Base-by-base conservation (phyloP, 37 sponge, comb jelly and placozoan genomes). In the Agelas oroides region DNA sequence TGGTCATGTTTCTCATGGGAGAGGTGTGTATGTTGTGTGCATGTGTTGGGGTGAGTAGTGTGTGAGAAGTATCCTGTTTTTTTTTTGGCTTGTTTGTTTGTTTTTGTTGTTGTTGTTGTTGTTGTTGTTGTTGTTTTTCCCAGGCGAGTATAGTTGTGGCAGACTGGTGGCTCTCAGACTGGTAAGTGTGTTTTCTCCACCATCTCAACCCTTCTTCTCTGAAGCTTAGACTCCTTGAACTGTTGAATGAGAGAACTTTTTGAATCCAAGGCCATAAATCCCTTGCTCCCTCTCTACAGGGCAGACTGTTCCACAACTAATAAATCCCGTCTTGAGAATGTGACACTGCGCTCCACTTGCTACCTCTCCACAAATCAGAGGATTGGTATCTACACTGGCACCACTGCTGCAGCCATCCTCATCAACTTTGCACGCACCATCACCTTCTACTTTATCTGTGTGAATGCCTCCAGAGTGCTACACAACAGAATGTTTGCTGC, bases 121-220 rank as follows among this genome's bases (percentile, higher is more conserved):
- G n/a, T n/a, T n/a, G n/a, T n/a, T n/a, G n/a, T n/a, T n/a, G n/a
- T n/a, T 46, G 8, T 46, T 46, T 8, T 46, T 46, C 46, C 34
- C 40, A 92, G 92, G 85, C 25, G 3, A 79, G 63, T 32, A 53
- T 84, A 32, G 81, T 87, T 17, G 37, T 84, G 0, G 63, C 85
- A 59, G 92, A 92, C 65, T 92, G 92, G 92, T 92, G 88, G 88
- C 32, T 92, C 24, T 67, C 92, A n/a, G 81, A 88, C 30, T 87
- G 89, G 92, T 92, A 83, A 69, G 66, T 76, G 41, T 34, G 1
- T 58, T n/a, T 66, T 6, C 67, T 13, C 32, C 27, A 5, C 58
- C 27, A 28, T 33, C 76, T 56, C 35, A 8, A 8, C 23, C 55
- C 36, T 56, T 27, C 73, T 27, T 12, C 52, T 25, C 53, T 15